Evolutionary conservation across 1,140 invertebrate species (phyloP).

Genomic region (Pseudomyrmex sp.): DNA sequence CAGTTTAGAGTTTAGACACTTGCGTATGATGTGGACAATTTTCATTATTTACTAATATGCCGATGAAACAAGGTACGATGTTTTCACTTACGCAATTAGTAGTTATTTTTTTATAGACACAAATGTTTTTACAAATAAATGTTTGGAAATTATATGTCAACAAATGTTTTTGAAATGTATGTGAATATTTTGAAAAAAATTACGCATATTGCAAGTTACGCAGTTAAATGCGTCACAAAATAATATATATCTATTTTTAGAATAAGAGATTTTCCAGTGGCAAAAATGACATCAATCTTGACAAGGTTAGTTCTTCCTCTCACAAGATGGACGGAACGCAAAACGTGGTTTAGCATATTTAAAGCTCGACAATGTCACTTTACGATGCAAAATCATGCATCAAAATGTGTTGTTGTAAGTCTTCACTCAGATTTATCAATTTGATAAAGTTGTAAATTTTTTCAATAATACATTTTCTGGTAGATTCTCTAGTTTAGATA

Average conservation of each 20-base stretch:
- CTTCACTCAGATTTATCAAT: neutral
- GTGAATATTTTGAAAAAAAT: constrained; percentile 9
- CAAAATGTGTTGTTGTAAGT: constrained; percentile 41
- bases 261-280: neutral
- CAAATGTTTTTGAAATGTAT: neutral
- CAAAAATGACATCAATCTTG: constrained; percentile 35
- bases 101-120: too few species aligned
- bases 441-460: neutral
- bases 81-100: neutral
- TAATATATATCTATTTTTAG: neutral
- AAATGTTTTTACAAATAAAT: neutral
- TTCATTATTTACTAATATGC: neutral
- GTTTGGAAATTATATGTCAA: too few species aligned
- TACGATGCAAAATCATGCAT: neutral
- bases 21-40: neutral
- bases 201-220: neutral
- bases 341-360: neutral
- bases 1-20: neutral
- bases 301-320: neutral
- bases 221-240: neutral
- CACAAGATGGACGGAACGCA: neutral
- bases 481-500: neutral
- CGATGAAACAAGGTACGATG: neutral
- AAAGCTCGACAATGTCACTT: neutral
- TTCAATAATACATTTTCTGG: neutral